Percentiles rank a stretch among this genome's conserved stretches.
Conservation (phyloP, 2,113 vertebrate genomes). For the Electrona antarctica region DNA sequence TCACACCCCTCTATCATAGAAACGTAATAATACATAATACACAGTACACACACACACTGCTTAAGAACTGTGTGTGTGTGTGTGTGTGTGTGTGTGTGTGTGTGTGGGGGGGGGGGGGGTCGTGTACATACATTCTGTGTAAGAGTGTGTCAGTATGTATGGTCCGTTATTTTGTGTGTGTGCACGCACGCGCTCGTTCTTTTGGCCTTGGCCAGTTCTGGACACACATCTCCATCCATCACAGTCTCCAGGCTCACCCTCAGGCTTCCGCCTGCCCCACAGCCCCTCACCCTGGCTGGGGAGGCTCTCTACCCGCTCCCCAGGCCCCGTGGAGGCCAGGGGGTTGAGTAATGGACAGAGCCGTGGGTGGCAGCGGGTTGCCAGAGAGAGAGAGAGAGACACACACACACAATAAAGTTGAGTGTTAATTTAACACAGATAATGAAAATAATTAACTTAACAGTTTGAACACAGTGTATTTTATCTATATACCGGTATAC, state of each 20-base stretch:
- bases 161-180: conserved; percentile 37
- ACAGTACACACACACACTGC: conserved; percentile 23
- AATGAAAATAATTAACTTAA: no score
- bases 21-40: conserved; percentile 8
- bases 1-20: conserved; percentile 10
- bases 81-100: conserved; percentile 1
- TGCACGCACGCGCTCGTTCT: conserved; percentile 57
- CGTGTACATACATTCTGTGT: background rate
- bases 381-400: background rate
- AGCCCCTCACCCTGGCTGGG: conserved; percentile 75
- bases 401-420: background rate
- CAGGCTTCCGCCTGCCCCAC: conserved; percentile 43
- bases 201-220: conserved; percentile 66
- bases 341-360: conserved; percentile 82
- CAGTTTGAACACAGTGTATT: no score
- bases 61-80: conserved; percentile 35
- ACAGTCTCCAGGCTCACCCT: conserved; percentile 66
- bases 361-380: conserved; percentile 62
- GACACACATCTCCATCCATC: conserved; percentile 74
- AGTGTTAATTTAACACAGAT: no score
- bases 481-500: no score
- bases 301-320: conserved; percentile 78
- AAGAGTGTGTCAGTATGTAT: conserved; percentile 4
- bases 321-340: conserved; percentile 63
- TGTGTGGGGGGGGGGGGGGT: no score